These are phyloP conservation scores for Conus ventricosus DNA, from an alignment of 1,140 invertebrate species.

Conservation along the genomic window DNA sequence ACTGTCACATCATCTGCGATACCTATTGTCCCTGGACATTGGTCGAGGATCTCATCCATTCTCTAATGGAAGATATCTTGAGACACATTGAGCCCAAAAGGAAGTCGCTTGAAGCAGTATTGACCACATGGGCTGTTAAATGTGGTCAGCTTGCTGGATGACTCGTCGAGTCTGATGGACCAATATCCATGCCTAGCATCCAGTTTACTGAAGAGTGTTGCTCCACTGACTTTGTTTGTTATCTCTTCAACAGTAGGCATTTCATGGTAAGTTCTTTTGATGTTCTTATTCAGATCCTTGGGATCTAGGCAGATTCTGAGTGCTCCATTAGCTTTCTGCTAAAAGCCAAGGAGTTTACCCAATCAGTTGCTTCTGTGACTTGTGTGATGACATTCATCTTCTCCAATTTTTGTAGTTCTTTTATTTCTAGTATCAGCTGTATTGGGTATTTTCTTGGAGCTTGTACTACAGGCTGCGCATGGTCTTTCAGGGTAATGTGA, in stretches of 20 bases:
- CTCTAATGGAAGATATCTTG: constrained; percentile 62
- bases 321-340: background rate
- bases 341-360: background rate
- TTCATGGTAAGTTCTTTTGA: background rate
- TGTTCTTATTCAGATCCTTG: background rate
- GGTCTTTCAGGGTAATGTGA: too few species aligned
- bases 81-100: constrained; percentile 68
- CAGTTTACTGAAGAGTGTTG: constrained; percentile 40
- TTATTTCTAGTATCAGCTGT: constrained; percentile 32
- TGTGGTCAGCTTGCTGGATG: constrained; percentile 69
- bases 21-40: constrained; percentile 55
- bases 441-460: constrained; percentile 26
- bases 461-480: too few species aligned
- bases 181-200: constrained; percentile 33
- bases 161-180: constrained; percentile 36
- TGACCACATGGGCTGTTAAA: constrained; percentile 73
- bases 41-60: constrained; percentile 61
- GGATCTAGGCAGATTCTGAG: background rate
- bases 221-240: background rate
- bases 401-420: constrained; percentile 48
- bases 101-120: constrained; percentile 64
- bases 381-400: background rate
- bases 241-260: background rate
- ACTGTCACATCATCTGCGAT: constrained; percentile 70
- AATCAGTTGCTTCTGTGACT: background rate